Conservation (phyloP, 2,797 vertebrate species). For the Poeciliopsis turneri region DNA sequence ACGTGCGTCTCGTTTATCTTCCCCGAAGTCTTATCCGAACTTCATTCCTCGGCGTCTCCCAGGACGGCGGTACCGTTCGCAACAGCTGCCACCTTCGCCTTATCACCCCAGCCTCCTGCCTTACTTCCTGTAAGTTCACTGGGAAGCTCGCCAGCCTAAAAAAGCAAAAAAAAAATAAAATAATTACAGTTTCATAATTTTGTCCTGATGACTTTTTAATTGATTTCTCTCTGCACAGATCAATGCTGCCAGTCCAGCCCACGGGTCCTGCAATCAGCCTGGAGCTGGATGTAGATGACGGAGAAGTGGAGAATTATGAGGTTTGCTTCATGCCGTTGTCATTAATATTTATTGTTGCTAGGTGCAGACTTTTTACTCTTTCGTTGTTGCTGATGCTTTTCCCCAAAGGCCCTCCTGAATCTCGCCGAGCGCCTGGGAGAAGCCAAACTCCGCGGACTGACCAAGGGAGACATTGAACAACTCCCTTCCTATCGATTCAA, state of each 20-base stretch:
- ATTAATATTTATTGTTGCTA: not conserved
- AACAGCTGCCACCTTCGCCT: conserved; percentile 93
- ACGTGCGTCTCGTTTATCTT: conserved; percentile 13
- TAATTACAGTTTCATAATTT: not conserved
- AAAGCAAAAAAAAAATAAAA: not conserved
- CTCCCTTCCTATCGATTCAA: conserved; percentile 99
- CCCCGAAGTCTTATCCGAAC: conserved; percentile 89
- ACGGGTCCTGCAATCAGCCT: conserved; percentile 95
- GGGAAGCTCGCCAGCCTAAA: not conserved
- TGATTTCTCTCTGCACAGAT: conserved; percentile 76
- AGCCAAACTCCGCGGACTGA: conserved; percentile 95
- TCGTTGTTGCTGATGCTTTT: conserved; percentile 4
- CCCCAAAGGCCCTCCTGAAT: conserved; percentile 90
- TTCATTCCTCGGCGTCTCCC: conserved; percentile 96
- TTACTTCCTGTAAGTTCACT: conserved; percentile 94
- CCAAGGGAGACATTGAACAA: conserved; percentile 98
- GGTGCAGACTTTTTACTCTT: conserved; percentile 9
- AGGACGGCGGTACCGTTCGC: conserved; percentile 93
- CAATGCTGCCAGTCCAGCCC: conserved; percentile 98
- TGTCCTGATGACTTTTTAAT: not conserved
- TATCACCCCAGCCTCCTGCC: conserved; percentile 98
- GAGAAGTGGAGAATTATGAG: conserved; percentile 99
- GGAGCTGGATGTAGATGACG: conserved; percentile 97
- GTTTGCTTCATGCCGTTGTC: conserved; percentile 59
- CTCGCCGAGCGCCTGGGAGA: conserved; percentile 97